These are phyloP conservation scores for Aplochiton taeniatus DNA, from an alignment of 2,797 vertebrate genomes.

Conservation along the genomic window DNA sequence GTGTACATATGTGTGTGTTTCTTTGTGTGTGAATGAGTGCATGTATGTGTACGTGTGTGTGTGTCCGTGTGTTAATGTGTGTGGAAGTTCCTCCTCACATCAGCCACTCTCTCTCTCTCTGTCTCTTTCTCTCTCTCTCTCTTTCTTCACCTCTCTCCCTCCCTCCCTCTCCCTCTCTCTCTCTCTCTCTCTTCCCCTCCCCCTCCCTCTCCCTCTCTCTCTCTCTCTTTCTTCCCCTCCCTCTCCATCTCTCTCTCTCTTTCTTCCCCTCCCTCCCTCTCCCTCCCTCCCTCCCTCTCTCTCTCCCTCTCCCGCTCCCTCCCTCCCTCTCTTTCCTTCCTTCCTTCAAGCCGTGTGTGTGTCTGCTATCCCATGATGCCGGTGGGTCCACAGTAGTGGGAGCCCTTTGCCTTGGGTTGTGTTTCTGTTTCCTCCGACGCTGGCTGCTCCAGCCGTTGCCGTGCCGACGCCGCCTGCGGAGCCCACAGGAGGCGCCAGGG, in stretches of 20 bases:
- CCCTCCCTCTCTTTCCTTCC: constrained; percentile 32
- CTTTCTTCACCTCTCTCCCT: constrained; percentile 12
- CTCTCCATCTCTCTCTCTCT: constrained; percentile 20
- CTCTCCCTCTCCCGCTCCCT: too few species aligned
- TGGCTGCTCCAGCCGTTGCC: background rate
- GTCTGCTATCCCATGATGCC: constrained; percentile 56
- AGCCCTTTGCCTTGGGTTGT: background rate
- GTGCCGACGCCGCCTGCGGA: constrained; percentile 39
- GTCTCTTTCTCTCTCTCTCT: constrained; percentile 16
- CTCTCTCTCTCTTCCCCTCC: constrained; percentile 9
- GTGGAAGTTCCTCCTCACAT: constrained; percentile 52
- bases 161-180: background rate
- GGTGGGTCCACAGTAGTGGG: too few species aligned
- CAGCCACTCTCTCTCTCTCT: constrained; percentile 26
- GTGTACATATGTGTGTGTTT: constrained; percentile 56
- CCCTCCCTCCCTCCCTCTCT: constrained; percentile 10
- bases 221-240: constrained; percentile 1
- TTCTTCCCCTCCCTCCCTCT: constrained; percentile 11
- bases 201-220: constrained; percentile 14
- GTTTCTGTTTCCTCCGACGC: too few species aligned
- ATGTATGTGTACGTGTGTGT: too few species aligned
- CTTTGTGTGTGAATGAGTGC: constrained; percentile 51
- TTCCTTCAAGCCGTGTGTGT: constrained; percentile 54
- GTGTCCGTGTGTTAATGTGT: too few species aligned
- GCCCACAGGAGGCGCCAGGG: constrained; percentile 49